A percentile compares a stretch with the other conserved stretches of the same genome.
phyloP scores from a whole-genome alignment of 2,113 vertebrate genomes.

The Microcebus lehilahytsara region DNA sequence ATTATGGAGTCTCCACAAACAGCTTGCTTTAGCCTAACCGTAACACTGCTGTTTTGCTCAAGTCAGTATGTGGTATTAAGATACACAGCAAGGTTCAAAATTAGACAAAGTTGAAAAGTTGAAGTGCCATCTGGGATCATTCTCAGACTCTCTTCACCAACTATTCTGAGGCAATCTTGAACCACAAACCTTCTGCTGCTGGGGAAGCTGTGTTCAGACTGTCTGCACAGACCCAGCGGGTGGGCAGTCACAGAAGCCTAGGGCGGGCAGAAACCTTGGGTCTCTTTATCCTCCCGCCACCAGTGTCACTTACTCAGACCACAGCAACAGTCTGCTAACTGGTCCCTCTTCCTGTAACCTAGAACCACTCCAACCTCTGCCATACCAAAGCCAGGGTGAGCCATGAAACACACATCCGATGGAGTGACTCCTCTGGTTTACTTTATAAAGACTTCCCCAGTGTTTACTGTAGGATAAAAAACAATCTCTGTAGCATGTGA shows the following conservation, averaged over 20 bases:
- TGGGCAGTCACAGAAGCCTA: neutral
- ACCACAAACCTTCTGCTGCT: conserved; percentile 20
- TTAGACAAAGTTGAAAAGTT: conserved; percentile 40
- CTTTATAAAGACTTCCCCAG: neutral
- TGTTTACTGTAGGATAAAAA: neutral
- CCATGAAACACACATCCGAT: neutral
- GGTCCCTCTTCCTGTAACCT: neutral
- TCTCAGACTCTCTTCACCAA: conserved; percentile 7
- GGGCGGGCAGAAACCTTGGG: neutral
- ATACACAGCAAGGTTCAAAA: conserved; percentile 50
- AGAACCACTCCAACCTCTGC: neutral
- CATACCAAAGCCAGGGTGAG: neutral
- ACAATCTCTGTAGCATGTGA: neutral
- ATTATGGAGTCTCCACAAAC: neutral
- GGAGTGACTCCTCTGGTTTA: neutral
- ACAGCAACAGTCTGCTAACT: neutral
- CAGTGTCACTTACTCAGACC: neutral
- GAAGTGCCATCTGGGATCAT: conserved; percentile 51
- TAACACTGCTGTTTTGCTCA: conserved; percentile 3
- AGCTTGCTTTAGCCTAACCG: conserved; percentile 40
- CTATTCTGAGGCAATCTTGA: conserved; percentile 44
- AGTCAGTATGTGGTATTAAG: conserved; percentile 32
- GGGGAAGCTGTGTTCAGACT: neutral
- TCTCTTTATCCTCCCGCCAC: neutral
- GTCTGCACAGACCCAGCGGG: neutral